These are phyloP conservation scores for Crocallis elinguaria DNA, from an alignment of 2,888 invertebrate species.

Conservation along the genomic window DNA sequence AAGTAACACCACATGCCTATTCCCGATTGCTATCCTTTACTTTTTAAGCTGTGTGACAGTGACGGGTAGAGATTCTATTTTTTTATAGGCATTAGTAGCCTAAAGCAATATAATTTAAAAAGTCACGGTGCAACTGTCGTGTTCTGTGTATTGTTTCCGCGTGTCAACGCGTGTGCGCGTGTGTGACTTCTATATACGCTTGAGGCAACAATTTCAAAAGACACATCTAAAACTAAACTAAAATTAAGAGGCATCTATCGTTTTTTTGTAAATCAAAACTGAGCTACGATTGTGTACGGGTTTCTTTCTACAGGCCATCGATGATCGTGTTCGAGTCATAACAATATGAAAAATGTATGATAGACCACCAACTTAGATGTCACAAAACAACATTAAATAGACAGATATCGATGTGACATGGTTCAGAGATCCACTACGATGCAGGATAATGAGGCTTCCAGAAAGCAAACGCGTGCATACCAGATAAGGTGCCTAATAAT, in stretches of 20 bases:
- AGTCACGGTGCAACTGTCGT: slow-evolving; percentile 73
- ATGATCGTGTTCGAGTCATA: slow-evolving; percentile 3
- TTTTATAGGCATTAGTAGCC: slow-evolving; percentile 51
- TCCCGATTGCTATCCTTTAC: slow-evolving; percentile 58
- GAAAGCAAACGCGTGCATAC: neutral
- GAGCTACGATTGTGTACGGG: neutral
- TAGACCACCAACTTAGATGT: slow-evolving; percentile 27
- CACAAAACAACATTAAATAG: slow-evolving; percentile 29
- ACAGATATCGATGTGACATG: slow-evolving; percentile 31
- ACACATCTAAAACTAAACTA: neutral
- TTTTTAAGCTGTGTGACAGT: slow-evolving; percentile 47
- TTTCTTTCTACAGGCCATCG: slow-evolving; percentile 7
- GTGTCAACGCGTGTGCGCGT: slow-evolving; percentile 29
- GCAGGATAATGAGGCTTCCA: slow-evolving; percentile 43
- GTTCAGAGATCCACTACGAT: slow-evolving; percentile 19
- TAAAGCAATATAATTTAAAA: slow-evolving; percentile 68
- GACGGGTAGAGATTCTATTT: slow-evolving; percentile 46
- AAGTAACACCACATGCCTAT: slow-evolving; percentile 73
- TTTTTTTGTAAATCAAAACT: neutral
- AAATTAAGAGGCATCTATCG: neutral
- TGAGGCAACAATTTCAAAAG: neutral
- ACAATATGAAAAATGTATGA: slow-evolving; percentile 25
- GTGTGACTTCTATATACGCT: too few relatives aligned
- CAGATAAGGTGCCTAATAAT: slow-evolving; percentile 6
- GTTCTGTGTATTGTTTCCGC: slow-evolving; percentile 56